phyloP scores from a whole-genome alignment of 2,888 invertebrate species.

The Meloe dianella region DNA sequence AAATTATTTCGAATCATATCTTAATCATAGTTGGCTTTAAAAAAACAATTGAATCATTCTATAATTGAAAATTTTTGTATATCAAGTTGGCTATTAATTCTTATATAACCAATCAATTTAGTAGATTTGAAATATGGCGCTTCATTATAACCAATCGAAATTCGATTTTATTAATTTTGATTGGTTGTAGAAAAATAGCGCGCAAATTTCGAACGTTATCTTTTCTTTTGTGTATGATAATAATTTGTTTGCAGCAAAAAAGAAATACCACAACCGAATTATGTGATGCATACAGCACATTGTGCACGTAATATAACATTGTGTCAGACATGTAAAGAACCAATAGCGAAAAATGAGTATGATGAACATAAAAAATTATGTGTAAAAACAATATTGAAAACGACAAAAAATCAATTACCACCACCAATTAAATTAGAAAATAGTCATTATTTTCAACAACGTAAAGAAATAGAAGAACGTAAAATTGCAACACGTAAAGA shows the following conservation, averaged over 20 bases:
- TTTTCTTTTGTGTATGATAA: too few relatives aligned
- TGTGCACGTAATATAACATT: slow-evolving; percentile 71
- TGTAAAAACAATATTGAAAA: slow-evolving; percentile 61
- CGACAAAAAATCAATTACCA: slow-evolving; percentile 47
- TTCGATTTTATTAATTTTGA: too few relatives aligned
- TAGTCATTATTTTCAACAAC: slow-evolving; percentile 46
- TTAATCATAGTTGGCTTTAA: too few relatives aligned
- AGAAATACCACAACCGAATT: slow-evolving; percentile 71
- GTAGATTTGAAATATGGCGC: too few relatives aligned
- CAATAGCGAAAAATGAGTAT: slow-evolving; percentile 66
- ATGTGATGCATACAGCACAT: slow-evolving; percentile 73
- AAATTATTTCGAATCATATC: background rate
- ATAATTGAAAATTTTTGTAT: too few relatives aligned
- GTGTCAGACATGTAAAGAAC: slow-evolving; percentile 72
- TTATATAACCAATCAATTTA: too few relatives aligned
- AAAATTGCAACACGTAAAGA: slow-evolving; percentile 46
- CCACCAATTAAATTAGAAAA: slow-evolving; percentile 44
- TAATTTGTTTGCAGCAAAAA: slow-evolving; percentile 66
- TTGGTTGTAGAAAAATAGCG: too few relatives aligned
- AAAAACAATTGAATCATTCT: too few relatives aligned
- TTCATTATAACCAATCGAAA: too few relatives aligned
- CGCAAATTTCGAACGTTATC: background rate
- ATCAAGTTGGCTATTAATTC: too few relatives aligned
- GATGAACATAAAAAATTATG: slow-evolving; percentile 63
- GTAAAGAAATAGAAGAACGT: slow-evolving; percentile 49